Percentiles rank a stretch among this genome's conserved stretches.
Evolutionary conservation across 2,888 invertebrate genomes (phyloP).

Genomic region (Apodemia duryi): DNA sequence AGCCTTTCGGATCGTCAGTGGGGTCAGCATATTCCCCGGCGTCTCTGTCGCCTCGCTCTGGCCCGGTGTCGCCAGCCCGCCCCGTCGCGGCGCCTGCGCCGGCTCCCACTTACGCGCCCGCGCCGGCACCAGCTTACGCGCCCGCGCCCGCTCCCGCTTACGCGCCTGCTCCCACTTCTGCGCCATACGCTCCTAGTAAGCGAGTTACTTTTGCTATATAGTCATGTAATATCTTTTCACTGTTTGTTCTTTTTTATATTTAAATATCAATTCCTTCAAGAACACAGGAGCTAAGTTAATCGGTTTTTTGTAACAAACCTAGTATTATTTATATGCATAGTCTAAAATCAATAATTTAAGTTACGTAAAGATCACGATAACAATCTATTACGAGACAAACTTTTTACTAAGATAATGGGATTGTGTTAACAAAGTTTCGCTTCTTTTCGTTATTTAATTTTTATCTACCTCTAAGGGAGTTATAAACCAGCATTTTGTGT

Average conservation of each 20-base stretch:
- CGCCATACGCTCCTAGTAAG: conserved; percentile 72
- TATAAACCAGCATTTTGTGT: too few relatives aligned
- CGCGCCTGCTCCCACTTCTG: conserved; percentile 38
- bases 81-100: conserved; percentile 45
- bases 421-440: too few relatives aligned
- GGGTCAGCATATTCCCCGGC: conserved; percentile 73
- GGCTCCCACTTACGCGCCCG: conserved; percentile 40
- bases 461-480: too few relatives aligned
- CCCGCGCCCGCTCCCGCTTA: conserved; percentile 31
- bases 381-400: too few relatives aligned
- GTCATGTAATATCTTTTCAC: not conserved
- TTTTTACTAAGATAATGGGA: too few relatives aligned
- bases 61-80: conserved; percentile 72
- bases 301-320: too few relatives aligned
- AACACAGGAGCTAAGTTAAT: too few relatives aligned
- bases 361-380: too few relatives aligned
- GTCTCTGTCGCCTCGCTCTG: conserved; percentile 72
- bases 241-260: not conserved
- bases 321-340: too few relatives aligned
- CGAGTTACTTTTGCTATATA: conserved; percentile 73
- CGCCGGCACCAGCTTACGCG: conserved; percentile 35
- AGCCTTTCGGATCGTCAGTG: conserved; percentile 81
- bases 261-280: not conserved
- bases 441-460: too few relatives aligned
- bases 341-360: too few relatives aligned